Evolutionary conservation across 2,113 vertebrate genomes (phyloP), one percentile per base, ranked within the genome.

Genomic region (Zosterops hypoxanthus): DNA sequence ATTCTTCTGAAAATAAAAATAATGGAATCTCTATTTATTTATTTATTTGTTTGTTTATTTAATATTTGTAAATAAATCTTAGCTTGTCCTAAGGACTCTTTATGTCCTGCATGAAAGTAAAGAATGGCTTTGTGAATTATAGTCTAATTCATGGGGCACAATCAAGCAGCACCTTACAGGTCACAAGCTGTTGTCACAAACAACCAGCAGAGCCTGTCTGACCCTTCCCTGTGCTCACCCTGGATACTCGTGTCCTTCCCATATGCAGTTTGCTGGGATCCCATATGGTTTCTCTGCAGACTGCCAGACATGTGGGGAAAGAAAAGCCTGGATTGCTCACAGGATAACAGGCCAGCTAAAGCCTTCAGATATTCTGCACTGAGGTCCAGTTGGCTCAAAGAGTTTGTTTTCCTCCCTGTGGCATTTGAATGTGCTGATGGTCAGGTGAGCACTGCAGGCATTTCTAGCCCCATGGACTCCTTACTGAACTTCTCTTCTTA

Each of bases 221-320:
- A 97, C 98, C 98, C 95, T 91, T 68, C 66, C 86, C 88, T 61
- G 47, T 65, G 94, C 98, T 98, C 98, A 94, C 94, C 91, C 86
- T 55, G 73, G 78, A n/a, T 53, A 49, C 78, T 26, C 81, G 86
- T 84, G 97, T 94, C 95, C 97, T 93, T 92, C 94, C 86, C 88
- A 39, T 86, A 93, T 33, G 44, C 83, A 76, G 71, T 77, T 83
- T 77, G 77, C 94, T 81, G 28, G 65, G 82, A 69, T 93, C 97
- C 97, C 98, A 98, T 98, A 98, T 99, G 98, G 96, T 94, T 93
- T 33, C 86, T 95, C 98, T 98, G 98, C 98, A 98, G 96, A 94
- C 87, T 53, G 49, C 94, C 93, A 97, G 94, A 97, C 95, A 97
- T 87, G 90, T 84, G 82, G 91, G 59, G 70, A 66, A 88, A 92